A percentile compares a stretch with the other conserved stretches of the same genome.
Evolutionary conservation across 2,888 invertebrate species (phyloP).

Genomic region (Drosophila eohydei): DNA sequence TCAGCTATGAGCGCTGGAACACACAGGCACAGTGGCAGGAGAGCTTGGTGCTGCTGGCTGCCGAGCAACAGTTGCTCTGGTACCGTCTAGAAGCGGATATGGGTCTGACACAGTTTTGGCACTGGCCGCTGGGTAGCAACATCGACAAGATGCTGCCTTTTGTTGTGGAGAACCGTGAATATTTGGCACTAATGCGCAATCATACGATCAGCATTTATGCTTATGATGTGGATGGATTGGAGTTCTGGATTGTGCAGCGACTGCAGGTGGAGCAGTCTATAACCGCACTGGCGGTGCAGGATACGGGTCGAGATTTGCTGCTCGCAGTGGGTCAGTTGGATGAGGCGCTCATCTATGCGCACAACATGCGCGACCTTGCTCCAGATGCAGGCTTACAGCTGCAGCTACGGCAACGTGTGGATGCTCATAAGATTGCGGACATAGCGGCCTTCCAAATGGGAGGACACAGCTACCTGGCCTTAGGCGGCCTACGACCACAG

Average conservation of each 20-base stretch:
- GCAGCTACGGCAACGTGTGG: slow-evolving; percentile 56
- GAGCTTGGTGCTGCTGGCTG: slow-evolving; percentile 68
- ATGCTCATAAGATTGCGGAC: slow-evolving; percentile 73
- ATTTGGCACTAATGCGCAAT: slow-evolving; percentile 70
- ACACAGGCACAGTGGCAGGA: slow-evolving; percentile 59
- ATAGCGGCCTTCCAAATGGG: slow-evolving; percentile 84
- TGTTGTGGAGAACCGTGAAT: slow-evolving; percentile 62
- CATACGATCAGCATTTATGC: slow-evolving; percentile 79
- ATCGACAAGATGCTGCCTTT: slow-evolving; percentile 72
- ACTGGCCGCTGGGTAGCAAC: slow-evolving; percentile 73
- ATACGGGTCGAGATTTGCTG: slow-evolving; percentile 82
- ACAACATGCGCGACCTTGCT: slow-evolving; percentile 61
- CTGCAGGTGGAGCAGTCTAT: slow-evolving; percentile 70
- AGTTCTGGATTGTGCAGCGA: slow-evolving; percentile 83
- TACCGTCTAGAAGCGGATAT: slow-evolving; percentile 57
- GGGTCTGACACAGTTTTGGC: slow-evolving; percentile 67
- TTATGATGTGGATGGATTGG: slow-evolving; percentile 65
- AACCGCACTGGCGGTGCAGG: slow-evolving; percentile 72
- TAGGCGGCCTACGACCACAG: slow-evolving; percentile 81
- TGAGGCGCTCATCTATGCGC: slow-evolving; percentile 74
- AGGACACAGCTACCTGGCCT: slow-evolving; percentile 82
- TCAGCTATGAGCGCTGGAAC: slow-evolving; percentile 80
- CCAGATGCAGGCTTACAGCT: slow-evolving; percentile 62
- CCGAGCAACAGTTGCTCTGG: slow-evolving; percentile 75
- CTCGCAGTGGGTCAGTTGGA: slow-evolving; percentile 80